phyloP scores from a whole-genome alignment of 2,113 vertebrate genomes.

The Sigmodon hispidus region DNA sequence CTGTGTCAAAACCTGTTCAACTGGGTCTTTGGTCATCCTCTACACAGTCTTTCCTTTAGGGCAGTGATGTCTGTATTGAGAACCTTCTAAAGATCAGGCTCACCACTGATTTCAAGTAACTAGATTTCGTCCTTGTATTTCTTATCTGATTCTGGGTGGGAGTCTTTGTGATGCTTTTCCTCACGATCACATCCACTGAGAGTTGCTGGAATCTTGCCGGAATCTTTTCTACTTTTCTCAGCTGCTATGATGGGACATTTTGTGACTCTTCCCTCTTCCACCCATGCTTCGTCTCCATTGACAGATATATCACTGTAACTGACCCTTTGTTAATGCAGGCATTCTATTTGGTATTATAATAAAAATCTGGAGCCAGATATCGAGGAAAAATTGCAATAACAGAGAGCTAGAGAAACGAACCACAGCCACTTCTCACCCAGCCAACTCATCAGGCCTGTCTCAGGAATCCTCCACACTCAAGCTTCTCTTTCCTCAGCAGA shows the following conservation, averaged over 20 bases:
- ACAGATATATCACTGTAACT: conserved; percentile 54
- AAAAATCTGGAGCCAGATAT: too few species aligned
- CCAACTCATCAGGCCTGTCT: too few species aligned
- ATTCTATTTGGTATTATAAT: too few species aligned
- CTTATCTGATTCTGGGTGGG: conserved; percentile 67
- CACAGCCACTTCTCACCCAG: too few species aligned
- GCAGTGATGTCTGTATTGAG: conserved; percentile 83
- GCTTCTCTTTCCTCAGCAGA: too few species aligned
- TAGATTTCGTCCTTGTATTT: conserved; percentile 65
- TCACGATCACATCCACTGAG: conserved; percentile 67
- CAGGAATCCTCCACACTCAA: too few species aligned
- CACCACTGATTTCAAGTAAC: conserved; percentile 78
- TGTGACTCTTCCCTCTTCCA: conserved; percentile 59
- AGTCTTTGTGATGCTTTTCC: conserved; percentile 65
- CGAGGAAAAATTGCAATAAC: too few species aligned
- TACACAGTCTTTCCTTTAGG: conserved; percentile 82
- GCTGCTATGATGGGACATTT: not conserved
- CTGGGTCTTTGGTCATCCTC: conserved; percentile 76
- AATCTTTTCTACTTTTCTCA: conserved; percentile 62
- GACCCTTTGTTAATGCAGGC: too few species aligned
- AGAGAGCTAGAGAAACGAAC: too few species aligned
- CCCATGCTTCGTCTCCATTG: conserved; percentile 55
- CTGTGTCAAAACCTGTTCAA: conserved; percentile 78
- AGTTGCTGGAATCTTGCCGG: conserved; percentile 75
- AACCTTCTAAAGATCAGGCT: conserved; percentile 85